phyloP scores from a whole-genome alignment of 2,113 vertebrate genomes.

The Cryptoleucopteryx plumbea region DNA sequence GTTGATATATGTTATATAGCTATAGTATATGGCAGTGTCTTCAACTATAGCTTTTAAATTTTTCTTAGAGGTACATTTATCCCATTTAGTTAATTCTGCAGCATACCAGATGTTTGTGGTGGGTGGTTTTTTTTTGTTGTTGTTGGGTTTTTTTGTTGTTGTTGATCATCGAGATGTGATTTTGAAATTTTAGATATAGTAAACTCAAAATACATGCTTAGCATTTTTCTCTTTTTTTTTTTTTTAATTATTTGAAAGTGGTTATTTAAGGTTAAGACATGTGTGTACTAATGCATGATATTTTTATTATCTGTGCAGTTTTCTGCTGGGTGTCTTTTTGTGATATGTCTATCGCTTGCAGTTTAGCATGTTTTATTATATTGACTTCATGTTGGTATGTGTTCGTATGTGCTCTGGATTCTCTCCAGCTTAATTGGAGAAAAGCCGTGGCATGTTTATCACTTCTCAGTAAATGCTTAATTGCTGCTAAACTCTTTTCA shows the following conservation, averaged over 20 bases:
- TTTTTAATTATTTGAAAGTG: neutral
- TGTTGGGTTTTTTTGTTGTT: neutral
- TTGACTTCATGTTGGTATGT: neutral
- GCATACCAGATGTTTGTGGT: neutral
- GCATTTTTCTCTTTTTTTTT: neutral
- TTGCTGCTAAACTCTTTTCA: neutral
- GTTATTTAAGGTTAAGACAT: neutral
- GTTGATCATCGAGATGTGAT: neutral
- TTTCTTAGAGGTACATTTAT: neutral
- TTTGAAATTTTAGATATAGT: neutral
- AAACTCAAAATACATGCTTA: neutral
- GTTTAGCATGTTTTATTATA: neutral
- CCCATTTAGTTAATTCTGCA: neutral
- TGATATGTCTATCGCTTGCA: neutral
- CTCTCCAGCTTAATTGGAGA: neutral
- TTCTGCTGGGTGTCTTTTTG: neutral
- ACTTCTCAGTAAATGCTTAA: conserved; percentile 28
- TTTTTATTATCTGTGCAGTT: neutral
- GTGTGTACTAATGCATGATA: neutral
- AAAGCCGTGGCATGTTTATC: conserved; percentile 21
- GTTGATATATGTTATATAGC: neutral
- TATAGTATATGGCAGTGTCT: neutral
- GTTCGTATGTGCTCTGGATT: neutral
- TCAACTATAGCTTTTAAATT: neutral
- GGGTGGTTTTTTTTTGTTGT: no score